Conservation (phyloP, 2,797 vertebrate species). For the Hafferia zeledoni region DNA sequence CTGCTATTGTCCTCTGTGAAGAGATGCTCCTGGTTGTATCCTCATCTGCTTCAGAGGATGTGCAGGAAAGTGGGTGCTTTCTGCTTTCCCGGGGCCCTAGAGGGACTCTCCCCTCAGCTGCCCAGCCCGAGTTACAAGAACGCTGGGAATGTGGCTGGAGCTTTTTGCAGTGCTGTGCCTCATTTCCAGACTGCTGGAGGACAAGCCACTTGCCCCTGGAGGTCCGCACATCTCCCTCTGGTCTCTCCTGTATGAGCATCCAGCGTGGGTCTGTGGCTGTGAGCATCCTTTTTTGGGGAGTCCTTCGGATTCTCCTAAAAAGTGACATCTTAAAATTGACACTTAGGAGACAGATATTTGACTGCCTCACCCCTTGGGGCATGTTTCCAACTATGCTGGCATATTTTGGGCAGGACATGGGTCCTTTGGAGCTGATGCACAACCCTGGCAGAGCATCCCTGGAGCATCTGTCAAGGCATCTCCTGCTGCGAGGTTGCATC, state of each 20-base stretch:
- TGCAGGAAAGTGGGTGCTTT: neutral
- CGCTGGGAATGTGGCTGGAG: neutral
- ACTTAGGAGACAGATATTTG: neutral
- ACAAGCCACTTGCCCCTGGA: neutral
- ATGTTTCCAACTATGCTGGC: neutral
- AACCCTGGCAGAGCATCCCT: neutral
- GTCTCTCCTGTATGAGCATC: neutral
- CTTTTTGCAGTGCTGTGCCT: neutral
- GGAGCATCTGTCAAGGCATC: neutral
- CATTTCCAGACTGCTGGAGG: neutral
- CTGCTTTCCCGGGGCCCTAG: neutral
- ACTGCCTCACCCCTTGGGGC: neutral
- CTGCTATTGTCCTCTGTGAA: neutral
- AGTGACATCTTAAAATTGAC: neutral
- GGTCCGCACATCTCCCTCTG: neutral
- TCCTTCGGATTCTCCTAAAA: neutral
- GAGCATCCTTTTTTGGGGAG: neutral
- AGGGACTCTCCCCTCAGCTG: neutral
- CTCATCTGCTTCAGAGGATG: neutral
- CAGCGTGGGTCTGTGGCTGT: neutral
- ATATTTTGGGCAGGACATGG: neutral
- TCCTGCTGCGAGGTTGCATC: rapidly evolving
- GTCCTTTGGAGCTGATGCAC: neutral
- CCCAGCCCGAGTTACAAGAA: neutral
- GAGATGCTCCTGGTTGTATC: neutral